Percentiles rank a stretch among this genome's conserved stretches.
phyloP scores from a whole-genome alignment of 2,113 vertebrate species.

The Scopus umbretta region DNA sequence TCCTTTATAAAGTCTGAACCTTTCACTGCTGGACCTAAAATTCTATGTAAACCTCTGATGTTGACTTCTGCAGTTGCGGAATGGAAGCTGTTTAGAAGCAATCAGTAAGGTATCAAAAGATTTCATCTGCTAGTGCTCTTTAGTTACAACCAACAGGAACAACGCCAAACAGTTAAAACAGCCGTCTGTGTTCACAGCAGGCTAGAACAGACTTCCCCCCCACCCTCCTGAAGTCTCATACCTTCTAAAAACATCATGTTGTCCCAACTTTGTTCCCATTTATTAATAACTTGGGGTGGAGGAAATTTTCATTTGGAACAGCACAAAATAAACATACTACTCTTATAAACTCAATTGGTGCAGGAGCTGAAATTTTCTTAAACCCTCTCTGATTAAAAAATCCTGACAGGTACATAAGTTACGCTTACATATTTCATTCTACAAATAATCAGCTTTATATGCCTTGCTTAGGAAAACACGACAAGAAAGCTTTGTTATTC shows the following conservation, averaged over 20 bases:
- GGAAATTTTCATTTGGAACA: neutral
- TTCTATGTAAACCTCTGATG: neutral
- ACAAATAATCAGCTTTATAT: neutral
- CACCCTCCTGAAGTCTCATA: neutral
- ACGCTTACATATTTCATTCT: neutral
- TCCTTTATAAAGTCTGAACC: neutral
- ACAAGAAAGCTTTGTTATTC: neutral
- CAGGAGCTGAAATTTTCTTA: neutral
- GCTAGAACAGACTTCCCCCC: neutral
- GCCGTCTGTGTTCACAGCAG: neutral
- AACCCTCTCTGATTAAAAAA: neutral
- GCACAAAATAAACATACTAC: neutral
- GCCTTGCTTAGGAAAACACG: neutral
- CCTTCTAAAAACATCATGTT: neutral
- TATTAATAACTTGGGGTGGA: neutral
- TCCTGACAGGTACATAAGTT: neutral
- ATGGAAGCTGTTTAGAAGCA: neutral
- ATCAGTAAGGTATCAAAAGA: neutral
- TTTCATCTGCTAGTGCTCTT: neutral
- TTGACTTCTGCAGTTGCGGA: neutral
- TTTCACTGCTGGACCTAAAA: neutral
- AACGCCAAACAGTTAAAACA: neutral
- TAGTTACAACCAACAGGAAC: neutral
- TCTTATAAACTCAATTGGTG: neutral
- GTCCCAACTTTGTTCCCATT: neutral